Percentiles rank a stretch among this genome's conserved stretches.
Evolutionary conservation across 2,113 vertebrate species (phyloP).

Genomic region (Rhipidura dahli): DNA sequence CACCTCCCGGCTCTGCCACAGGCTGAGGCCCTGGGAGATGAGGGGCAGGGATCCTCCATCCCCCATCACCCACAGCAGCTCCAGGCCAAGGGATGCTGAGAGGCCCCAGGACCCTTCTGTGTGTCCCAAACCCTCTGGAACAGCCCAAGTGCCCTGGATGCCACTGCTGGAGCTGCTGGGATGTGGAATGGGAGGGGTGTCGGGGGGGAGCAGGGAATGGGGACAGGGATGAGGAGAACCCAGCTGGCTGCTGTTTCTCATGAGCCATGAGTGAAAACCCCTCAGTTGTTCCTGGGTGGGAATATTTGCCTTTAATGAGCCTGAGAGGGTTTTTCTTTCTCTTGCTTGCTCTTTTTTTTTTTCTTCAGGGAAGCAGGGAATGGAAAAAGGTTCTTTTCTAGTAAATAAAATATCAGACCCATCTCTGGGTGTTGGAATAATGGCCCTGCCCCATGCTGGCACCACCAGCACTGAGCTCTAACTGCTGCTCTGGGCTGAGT

Average conservation of each 20-base stretch:
- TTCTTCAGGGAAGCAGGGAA: neutral
- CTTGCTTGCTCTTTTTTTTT: rapidly evolving
- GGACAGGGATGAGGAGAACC: neutral
- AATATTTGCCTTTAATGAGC: constrained; percentile 52
- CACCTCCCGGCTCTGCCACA: neutral
- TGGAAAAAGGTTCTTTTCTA: neutral
- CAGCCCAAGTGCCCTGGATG: rapidly evolving
- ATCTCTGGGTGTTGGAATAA: neutral
- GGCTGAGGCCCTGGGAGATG: neutral
- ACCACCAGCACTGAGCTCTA: neutral
- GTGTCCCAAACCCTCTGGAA: rapidly evolving
- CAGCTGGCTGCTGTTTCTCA: neutral
- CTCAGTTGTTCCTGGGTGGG: neutral
- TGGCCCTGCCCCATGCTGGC: rapidly evolving
- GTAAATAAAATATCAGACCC: neutral
- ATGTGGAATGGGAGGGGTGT: neutral
- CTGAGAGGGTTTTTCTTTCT: neutral
- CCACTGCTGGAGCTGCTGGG: neutral
- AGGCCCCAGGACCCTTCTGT: rapidly evolving
- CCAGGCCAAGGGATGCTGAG: neutral
- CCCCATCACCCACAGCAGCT: neutral
- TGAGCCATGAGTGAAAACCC: neutral
- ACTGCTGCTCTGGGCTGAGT: rapidly evolving
- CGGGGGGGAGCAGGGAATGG: neutral
- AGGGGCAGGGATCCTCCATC: neutral